phyloP scores from a whole-genome alignment of 2,797 vertebrate genomes.

The Rhinichthys osculus region DNA sequence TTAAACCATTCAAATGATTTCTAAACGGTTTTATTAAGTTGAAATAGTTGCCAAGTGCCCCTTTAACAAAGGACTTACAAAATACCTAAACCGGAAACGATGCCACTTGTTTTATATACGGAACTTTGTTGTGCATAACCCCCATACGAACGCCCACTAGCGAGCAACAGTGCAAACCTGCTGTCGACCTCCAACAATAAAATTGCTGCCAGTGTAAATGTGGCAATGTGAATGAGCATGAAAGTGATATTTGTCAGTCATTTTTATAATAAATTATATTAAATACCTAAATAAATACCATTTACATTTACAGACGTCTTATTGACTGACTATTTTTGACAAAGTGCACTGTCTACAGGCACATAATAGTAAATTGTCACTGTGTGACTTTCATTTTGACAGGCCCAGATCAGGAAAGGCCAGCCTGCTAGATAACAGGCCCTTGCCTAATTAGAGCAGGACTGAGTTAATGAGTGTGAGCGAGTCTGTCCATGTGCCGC shows the following conservation, averaged over 20 bases:
- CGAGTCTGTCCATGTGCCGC: neutral
- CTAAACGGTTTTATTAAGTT: no score
- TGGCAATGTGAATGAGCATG: neutral
- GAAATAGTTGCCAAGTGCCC: no score
- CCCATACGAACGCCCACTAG: neutral
- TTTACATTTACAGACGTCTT: neutral
- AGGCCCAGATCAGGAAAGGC: neutral
- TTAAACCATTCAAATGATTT: no score
- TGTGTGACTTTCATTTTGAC: conserved; percentile 6
- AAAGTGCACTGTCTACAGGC: neutral
- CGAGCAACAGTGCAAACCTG: neutral
- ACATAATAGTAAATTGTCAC: neutral
- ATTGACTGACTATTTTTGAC: neutral
- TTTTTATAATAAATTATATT: neutral
- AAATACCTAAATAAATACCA: neutral
- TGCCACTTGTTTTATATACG: no score
- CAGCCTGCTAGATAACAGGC: conserved; percentile 6
- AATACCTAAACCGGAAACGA: neutral
- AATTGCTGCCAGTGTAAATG: neutral
- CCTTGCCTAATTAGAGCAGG: conserved; percentile 7
- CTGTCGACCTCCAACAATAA: neutral
- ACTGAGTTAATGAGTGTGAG: conserved; percentile 10
- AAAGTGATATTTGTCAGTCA: neutral
- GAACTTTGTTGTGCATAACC: neutral
- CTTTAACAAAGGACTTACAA: no score